Percentiles rank a stretch among this genome's conserved stretches.
Conservation (phyloP, 2,888 invertebrate genomes). For the Noctua comes region DNA sequence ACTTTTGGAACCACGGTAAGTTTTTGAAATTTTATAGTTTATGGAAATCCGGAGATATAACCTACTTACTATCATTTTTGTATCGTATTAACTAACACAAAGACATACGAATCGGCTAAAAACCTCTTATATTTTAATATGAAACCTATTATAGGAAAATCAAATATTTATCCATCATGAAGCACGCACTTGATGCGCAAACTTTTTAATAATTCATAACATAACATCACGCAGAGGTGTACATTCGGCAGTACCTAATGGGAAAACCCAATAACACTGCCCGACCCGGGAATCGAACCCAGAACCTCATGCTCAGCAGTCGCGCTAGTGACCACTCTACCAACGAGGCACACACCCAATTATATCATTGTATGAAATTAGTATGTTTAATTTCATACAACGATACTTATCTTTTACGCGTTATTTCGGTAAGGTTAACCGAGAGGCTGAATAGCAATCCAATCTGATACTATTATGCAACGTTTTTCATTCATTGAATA, state of each 20-base stretch:
- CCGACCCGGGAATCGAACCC: not conserved
- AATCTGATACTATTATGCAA: not conserved
- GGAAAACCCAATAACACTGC: too few relatives aligned
- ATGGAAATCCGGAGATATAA: not conserved
- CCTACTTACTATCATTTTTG: not conserved
- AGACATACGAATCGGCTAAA: not conserved
- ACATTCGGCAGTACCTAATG: too few relatives aligned
- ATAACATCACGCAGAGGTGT: too few relatives aligned
- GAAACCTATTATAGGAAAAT: not conserved
- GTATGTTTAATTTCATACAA: constrained; percentile 5
- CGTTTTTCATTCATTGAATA: not conserved
- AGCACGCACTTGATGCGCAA: not conserved
- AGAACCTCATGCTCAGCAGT: not conserved
- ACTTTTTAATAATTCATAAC: constrained; percentile 1
- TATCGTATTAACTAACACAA: not conserved
- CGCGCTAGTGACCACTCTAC: not conserved
- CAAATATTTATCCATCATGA: not conserved
- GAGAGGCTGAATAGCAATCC: constrained; percentile 3
- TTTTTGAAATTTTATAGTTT: not conserved
- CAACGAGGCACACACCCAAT: not conserved
- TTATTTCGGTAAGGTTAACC: constrained; percentile 6
- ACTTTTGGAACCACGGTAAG: not conserved
- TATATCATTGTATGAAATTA: not conserved
- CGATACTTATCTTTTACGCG: not conserved
- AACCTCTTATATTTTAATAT: not conserved